These are phyloP conservation scores for Pinctada fucata DNA, from an alignment of 2,888 invertebrate genomes.

Conservation along the genomic window DNA sequence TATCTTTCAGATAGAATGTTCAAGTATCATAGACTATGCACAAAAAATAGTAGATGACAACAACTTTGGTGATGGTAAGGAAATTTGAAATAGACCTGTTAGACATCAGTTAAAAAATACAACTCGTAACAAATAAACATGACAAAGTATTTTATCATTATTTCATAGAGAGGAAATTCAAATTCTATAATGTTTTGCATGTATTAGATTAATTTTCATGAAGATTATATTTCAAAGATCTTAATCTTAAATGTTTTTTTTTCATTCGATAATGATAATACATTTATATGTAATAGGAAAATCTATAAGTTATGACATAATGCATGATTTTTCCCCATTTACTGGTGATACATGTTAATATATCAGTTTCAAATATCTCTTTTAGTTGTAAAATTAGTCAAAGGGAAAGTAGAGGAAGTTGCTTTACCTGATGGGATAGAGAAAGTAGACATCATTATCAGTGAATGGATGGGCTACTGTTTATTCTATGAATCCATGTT, in stretches of 20 bases:
- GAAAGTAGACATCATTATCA: conserved; percentile 93
- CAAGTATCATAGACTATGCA: conserved; percentile 98
- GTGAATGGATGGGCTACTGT: conserved; percentile 90
- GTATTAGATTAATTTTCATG: neutral
- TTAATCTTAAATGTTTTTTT: neutral
- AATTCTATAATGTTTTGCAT: no score
- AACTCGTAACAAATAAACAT: no score
- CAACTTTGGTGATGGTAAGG: conserved; percentile 77
- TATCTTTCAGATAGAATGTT: conserved; percentile 88
- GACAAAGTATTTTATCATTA: no score
- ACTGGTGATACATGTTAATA: no score
- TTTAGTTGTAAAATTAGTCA: conserved; percentile 76
- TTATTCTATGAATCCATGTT: conserved; percentile 99
- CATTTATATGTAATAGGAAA: no score
- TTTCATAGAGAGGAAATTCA: no score
- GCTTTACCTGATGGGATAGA: conserved; percentile 91
- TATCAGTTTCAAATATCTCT: no score
- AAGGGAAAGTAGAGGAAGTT: conserved; percentile 92
- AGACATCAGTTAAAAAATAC: no score
- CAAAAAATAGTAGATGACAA: conserved; percentile 91
- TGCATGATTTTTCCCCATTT: no score
- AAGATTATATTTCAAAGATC: neutral
- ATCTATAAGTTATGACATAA: no score
- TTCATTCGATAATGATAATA: no score
- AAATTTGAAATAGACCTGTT: neutral